Base-by-base conservation (phyloP, 2,797 vertebrate genomes). In the Acipenser ruthenus region DNA sequence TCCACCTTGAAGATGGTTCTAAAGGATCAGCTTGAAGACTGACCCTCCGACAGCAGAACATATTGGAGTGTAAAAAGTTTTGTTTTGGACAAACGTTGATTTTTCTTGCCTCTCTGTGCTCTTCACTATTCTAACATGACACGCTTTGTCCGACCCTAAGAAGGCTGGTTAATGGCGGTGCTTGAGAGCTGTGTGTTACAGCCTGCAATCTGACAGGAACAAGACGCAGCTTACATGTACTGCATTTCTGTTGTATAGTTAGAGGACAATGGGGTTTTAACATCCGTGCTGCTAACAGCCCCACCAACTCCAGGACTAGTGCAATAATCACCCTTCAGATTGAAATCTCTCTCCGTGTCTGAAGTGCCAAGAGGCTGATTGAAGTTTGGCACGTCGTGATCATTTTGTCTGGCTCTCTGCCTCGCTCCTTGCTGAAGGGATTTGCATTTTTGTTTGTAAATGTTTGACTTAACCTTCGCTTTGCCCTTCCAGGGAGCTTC, bases 51-150 rank as follows among this genome's bases (percentile, higher is more conserved):
- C 23, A 37, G 23, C 23, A 37, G 23, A 37, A 4, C 23, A 37
- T 37, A 37, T 3, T 37, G 23, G 23, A 37, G 23, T 37, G 23
- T 37, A 37, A 37, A 37, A 37, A 37, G 23, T 37, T 37, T 37
- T 37, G 23, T 37, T 37, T 11, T 12, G 55, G 55, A 11, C 12
- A 58, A 12, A 10, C 6, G 11, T n/a, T 58, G 2, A 58, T 4
- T 58, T 58, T 58, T n/a, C 55, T 58, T 58, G 9, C 68, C 71
- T 65, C 67, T 73, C 70, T 74, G 76, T 37, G 23, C 23, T 73
- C 66, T 74, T 81, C 68, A 72, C 82, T 79, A 78, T 73, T 80
- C 75, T 76, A 63, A 49, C 68, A 82, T 69, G 62, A 65, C 62
- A 63, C 49, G 52, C 70, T 71, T 68, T 63, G 79, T 82, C 75